Conservation (phyloP, 2,888 invertebrate genomes). For the Diaphora mendica region DNA sequence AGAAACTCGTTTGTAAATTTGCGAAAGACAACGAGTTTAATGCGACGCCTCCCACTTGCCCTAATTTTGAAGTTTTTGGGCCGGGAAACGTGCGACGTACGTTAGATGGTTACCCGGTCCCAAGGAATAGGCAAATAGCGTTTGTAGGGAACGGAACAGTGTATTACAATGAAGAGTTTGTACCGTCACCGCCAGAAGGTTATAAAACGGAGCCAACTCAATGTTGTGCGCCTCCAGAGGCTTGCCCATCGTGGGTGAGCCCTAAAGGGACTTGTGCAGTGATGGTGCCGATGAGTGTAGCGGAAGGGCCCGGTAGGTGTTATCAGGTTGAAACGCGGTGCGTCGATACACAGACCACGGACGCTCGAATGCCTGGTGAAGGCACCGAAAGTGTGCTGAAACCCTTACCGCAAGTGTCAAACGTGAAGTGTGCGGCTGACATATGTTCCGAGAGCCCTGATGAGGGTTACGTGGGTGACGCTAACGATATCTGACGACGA, state of each 20-base stretch:
- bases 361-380: slow-evolving; percentile 78
- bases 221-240: slow-evolving; percentile 78
- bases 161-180: slow-evolving; percentile 86
- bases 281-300: slow-evolving; percentile 79
- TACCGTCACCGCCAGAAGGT: slow-evolving; percentile 90
- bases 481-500: slow-evolving; percentile 90
- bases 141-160: slow-evolving; percentile 81
- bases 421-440: slow-evolving; percentile 82
- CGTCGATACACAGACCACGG: slow-evolving; percentile 88
- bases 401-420: slow-evolving; percentile 78
- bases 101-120: slow-evolving; percentile 92
- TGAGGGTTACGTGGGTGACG: slow-evolving; percentile 95
- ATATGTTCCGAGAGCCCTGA: slow-evolving; percentile 93
- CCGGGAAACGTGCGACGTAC: slow-evolving; percentile 90
- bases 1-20: slow-evolving; percentile 81
- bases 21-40: slow-evolving; percentile 84
- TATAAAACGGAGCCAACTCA: slow-evolving; percentile 88
- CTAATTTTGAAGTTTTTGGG: slow-evolving; percentile 78
- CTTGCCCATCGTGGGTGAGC: slow-evolving; percentile 78
- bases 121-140: slow-evolving; percentile 82
- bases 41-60: slow-evolving; percentile 70
- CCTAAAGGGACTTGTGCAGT: slow-evolving; percentile 85
- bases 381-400: slow-evolving; percentile 77
- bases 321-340: slow-evolving; percentile 87
- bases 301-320: slow-evolving; percentile 79